A percentile compares a stretch with the other conserved stretches of the same genome.
These are phyloP conservation scores for Propithecus coquereli DNA, from an alignment of 2,113 vertebrate species.

Conservation along the genomic window DNA sequence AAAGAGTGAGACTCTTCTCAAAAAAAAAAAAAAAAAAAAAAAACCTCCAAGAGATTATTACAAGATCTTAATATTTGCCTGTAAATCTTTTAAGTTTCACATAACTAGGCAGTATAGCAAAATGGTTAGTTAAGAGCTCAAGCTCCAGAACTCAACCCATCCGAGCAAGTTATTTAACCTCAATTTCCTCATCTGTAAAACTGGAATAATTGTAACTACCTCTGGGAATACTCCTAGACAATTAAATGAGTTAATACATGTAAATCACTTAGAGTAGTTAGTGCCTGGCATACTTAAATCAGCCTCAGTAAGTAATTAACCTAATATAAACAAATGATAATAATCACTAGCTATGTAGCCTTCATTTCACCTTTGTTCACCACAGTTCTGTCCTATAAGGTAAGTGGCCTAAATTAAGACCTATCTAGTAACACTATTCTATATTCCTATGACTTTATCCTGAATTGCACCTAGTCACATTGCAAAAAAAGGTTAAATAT, in stretches of 20 bases:
- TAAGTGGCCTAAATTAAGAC: background rate
- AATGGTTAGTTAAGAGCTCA: background rate
- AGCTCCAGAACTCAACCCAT: background rate
- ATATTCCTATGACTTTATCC: background rate
- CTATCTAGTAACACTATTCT: background rate
- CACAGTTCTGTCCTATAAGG: background rate
- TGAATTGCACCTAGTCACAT: background rate
- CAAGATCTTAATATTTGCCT: background rate
- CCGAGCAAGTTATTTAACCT: slow-evolving; percentile 18
- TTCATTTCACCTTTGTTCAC: background rate
- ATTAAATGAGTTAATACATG: background rate
- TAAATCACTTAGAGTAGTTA: background rate
- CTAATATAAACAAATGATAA: slow-evolving; percentile 21
- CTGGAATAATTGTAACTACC: background rate
- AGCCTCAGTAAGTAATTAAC: background rate
- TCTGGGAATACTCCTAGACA: background rate
- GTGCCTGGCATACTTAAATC: background rate
- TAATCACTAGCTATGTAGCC: background rate
- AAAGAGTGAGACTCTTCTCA: too few relatives aligned
- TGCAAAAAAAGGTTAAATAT: background rate
- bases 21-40: too few relatives aligned
- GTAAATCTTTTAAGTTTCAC: slow-evolving; percentile 34
- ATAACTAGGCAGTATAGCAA: background rate
- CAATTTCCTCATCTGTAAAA: slow-evolving; percentile 13
- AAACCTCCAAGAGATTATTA: background rate